Base-by-base conservation (phyloP, 2,797 vertebrate genomes). In the Rhinogobio ventralis region DNA sequence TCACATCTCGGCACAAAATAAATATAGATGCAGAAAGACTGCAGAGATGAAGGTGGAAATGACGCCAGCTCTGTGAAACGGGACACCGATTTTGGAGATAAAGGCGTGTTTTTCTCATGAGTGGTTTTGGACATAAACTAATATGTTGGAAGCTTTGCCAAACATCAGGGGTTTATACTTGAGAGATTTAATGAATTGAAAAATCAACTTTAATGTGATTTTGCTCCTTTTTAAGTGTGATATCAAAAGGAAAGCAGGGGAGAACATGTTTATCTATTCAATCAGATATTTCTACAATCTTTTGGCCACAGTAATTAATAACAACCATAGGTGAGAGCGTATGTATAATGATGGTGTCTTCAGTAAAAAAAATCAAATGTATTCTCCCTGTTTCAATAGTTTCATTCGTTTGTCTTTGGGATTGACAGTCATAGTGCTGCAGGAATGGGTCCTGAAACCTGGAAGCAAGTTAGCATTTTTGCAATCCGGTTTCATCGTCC, bases 261-360 rank as follows among this genome's bases (percentile, higher is more conserved):
- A n/a, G 2, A 77, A 79, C 88, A 90, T 90, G 90, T 92, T 90
- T 92, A 25, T 60, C 11, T 28, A 86, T 92, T 91, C 87, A 80
- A 86, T 88, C 88, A 91, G 92, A 87, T 91, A 62, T 62, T 62
- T 25, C 1, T 25, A 14, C 5, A 28, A 92, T 91, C 88, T 90
- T 83, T 36, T 77, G 23, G 39, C 86, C 85, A 82, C 88, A 90
- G 42, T 7, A 72, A 25, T 17, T 71, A 39, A 45, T 25, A 15
- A n/a, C 20, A 69, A 42, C 20, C 14, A 20, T 42, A 13, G 67
- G 5, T 69, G 10, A 69, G 36, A 69, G 2, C 36, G 3, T n/a
- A 10, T 23, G 2, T 45, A 19, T n/a, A 15, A 45, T 42, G 11
- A 42, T 39, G 66, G 2, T 2, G 1, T 23, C 64, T 17, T 5